Evolutionary conservation across 2,113 vertebrate genomes (phyloP).

Genomic region (Gymnarchus niloticus): DNA sequence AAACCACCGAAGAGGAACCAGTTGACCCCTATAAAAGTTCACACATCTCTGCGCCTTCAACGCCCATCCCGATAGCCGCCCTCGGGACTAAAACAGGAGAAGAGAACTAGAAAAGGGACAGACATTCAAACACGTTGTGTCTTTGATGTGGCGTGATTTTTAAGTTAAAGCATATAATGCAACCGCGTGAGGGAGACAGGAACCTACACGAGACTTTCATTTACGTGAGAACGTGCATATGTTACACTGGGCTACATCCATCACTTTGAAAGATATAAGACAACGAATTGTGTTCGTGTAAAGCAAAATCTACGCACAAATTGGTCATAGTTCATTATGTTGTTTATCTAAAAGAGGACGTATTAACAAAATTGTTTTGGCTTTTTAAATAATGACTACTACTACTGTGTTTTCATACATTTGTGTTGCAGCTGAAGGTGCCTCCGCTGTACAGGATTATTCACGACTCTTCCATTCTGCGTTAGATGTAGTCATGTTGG

Average conservation of each 20-base stretch:
- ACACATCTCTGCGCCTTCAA: background rate
- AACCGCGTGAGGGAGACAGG: background rate
- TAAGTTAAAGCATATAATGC: background rate
- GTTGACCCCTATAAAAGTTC: background rate
- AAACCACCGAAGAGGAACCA: background rate
- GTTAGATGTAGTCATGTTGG: background rate
- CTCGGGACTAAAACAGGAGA: background rate
- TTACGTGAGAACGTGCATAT: background rate
- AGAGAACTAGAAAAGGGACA: background rate
- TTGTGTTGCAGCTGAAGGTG: background rate
- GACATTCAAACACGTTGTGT: background rate
- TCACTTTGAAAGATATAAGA: background rate
- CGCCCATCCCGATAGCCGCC: background rate
- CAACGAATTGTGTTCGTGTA: background rate
- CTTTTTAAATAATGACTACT: background rate
- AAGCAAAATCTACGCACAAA: background rate
- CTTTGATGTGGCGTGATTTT: background rate
- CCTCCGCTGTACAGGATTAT: background rate
- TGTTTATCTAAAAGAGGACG: too few relatives aligned
- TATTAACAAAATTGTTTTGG: background rate
- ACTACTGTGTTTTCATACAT: background rate
- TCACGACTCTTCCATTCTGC: background rate
- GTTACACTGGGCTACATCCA: background rate
- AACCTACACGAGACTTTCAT: background rate
- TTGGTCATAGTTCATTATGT: background rate